phyloP scores from a whole-genome alignment of 2,113 vertebrate genomes.

The Salminus brasiliensis region DNA sequence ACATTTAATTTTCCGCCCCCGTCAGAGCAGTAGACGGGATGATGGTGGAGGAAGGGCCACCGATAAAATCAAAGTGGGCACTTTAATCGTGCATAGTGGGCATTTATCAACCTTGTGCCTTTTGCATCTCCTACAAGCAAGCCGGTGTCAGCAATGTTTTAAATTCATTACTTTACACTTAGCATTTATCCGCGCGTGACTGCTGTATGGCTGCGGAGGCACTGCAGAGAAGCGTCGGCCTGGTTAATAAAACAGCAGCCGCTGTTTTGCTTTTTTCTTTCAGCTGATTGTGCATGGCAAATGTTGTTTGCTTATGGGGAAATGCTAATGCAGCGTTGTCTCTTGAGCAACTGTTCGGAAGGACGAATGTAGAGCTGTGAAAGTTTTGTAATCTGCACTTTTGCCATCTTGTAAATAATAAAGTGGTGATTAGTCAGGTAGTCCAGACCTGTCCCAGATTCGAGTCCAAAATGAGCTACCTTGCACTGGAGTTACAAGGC shows the following conservation, averaged over 20 bases:
- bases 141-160: conserved; percentile 52
- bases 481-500: too few species aligned
- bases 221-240: conserved; percentile 15
- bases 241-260: conserved; percentile 10
- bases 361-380: neutral
- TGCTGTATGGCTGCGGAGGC: conserved; percentile 55
- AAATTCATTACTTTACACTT: conserved; percentile 65
- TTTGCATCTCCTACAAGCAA: conserved; percentile 26
- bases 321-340: neutral
- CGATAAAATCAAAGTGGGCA: conserved; percentile 47
- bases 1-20: conserved; percentile 64
- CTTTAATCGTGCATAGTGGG: conserved; percentile 66
- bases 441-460: neutral
- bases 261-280: conserved; percentile 7
- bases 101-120: conserved; percentile 58
- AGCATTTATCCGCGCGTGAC: conserved; percentile 55
- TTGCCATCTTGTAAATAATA: too few species aligned
- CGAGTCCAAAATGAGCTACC: too few species aligned
- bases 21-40: conserved; percentile 55
- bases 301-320: neutral
- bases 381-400: neutral
- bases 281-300: conserved; percentile 7
- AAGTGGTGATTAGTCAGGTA: too few species aligned
- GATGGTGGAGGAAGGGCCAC: conserved; percentile 40
- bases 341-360: neutral